A percentile compares a stretch with the other conserved stretches of the same genome.
Conservation (phyloP, 2,113 vertebrate genomes). For the Periophthalmodon schlosseri region DNA sequence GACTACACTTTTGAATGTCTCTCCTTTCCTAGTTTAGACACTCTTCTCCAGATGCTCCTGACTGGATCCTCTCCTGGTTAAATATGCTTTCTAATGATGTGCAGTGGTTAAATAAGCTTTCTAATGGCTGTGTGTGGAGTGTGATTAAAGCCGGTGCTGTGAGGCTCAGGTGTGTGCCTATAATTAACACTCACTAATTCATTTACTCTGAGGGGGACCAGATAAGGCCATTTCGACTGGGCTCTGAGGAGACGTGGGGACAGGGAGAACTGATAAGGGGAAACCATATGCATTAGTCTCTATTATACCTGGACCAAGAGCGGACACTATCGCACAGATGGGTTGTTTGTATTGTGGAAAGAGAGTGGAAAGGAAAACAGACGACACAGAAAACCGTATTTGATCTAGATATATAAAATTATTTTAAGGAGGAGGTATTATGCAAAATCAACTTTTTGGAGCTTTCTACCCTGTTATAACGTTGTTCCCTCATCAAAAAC, state of each 20-base stretch:
- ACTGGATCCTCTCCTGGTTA: slow-evolving; percentile 23
- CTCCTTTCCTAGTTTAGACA: not conserved
- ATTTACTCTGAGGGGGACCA: slow-evolving; percentile 58
- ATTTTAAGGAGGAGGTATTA: no score
- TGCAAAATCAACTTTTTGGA: no score
- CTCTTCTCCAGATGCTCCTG: slow-evolving; percentile 29
- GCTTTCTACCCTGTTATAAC: no score
- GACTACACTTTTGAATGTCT: not conserved
- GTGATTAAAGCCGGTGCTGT: slow-evolving; percentile 67
- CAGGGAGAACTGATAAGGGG: not conserved
- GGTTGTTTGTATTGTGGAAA: not conserved
- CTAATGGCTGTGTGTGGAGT: slow-evolving; percentile 72
- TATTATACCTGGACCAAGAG: not conserved
- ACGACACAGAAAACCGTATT: not conserved
- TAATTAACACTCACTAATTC: slow-evolving; percentile 78
- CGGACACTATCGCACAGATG: not conserved
- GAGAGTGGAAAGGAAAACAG: not conserved
- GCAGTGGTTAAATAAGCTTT: slow-evolving; percentile 58
- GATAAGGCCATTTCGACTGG: slow-evolving; percentile 38
- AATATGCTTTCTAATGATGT: not conserved
- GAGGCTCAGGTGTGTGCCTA: slow-evolving; percentile 68
- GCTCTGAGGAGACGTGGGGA: slow-evolving; percentile 8
- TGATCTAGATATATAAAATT: not conserved
- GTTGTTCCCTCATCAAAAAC: no score
- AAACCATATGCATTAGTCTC: not conserved